These are phyloP conservation scores for Drosophila percnosoma DNA, from an alignment of 2,888 invertebrate genomes.

Conservation along the genomic window DNA sequence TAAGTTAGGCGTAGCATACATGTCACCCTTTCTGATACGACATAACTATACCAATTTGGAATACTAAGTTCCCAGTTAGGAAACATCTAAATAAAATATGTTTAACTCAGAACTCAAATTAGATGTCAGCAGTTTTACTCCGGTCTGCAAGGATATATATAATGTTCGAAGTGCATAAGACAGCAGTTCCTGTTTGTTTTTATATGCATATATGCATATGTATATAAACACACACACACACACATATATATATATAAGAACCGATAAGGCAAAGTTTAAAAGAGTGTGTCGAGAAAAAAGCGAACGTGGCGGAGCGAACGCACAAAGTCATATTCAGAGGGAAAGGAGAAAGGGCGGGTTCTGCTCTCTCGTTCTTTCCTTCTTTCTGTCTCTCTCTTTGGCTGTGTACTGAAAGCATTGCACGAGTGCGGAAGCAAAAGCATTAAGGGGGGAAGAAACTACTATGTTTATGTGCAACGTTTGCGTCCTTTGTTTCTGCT, in stretches of 20 bases:
- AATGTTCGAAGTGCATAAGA: background rate
- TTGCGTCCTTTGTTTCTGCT: conserved; percentile 58
- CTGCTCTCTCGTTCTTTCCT: background rate
- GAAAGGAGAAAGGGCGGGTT: background rate
- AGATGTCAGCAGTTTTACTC: background rate
- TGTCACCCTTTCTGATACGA: background rate
- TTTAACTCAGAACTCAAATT: background rate
- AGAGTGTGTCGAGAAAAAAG: conserved; percentile 44
- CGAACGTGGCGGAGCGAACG: background rate
- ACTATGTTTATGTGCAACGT: conserved; percentile 63
- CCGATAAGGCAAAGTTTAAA: conserved; percentile 74
- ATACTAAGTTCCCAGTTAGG: background rate
- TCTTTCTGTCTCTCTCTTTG: conserved; percentile 15
- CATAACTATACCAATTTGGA: background rate
- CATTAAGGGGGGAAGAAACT: conserved; percentile 58
- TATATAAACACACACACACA: conserved; percentile 4
- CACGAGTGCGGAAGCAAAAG: conserved; percentile 70
- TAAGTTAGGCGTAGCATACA: background rate
- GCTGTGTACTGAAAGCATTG: conserved; percentile 35
- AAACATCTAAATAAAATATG: background rate
- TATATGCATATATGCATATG: conserved; percentile 11
- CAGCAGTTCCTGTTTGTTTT: background rate
- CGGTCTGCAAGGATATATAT: background rate
- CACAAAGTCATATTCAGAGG: conserved; percentile 8
- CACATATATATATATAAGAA: conserved; percentile 25